Conservation (phyloP, 2,888 invertebrate genomes). For the Cataglyphis livida region DNA sequence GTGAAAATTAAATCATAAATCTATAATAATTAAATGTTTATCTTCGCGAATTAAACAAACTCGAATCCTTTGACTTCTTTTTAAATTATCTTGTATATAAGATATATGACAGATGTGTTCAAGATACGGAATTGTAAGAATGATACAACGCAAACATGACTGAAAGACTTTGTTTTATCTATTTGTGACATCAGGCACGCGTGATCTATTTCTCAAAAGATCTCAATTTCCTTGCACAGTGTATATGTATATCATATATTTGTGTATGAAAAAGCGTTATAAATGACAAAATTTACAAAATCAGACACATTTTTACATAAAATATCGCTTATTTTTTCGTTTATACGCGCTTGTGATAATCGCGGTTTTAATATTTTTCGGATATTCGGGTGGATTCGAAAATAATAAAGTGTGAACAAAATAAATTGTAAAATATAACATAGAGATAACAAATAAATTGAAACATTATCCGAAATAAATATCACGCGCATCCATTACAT, state of each 20-base stretch:
- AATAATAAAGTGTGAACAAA: conserved; percentile 40
- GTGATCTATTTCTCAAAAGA: neutral
- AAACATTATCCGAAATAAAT: conserved; percentile 41
- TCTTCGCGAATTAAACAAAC: neutral
- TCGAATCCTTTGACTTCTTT: neutral
- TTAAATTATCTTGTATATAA: neutral
- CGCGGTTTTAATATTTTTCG: conserved; percentile 12
- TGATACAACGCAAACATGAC: neutral
- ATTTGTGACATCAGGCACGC: neutral
- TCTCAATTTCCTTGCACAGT: neutral
- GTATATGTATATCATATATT: neutral
- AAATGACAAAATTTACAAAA: neutral
- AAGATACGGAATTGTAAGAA: neutral
- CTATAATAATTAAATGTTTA: neutral
- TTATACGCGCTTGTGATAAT: neutral
- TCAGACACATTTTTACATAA: conserved; percentile 15
- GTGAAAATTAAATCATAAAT: too few species aligned
- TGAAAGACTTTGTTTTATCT: neutral
- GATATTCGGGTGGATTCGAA: conserved; percentile 1
- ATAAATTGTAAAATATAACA: conserved; percentile 30
- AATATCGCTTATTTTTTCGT: neutral
- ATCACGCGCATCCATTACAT: conserved; percentile 2
- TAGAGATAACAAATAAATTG: conserved; percentile 23
- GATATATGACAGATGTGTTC: neutral
- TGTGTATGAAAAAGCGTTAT: neutral